A percentile compares a stretch with the other conserved stretches of the same genome.
phyloP scores from a whole-genome alignment of 2,797 vertebrate genomes.

The Margarornis squamiger region DNA sequence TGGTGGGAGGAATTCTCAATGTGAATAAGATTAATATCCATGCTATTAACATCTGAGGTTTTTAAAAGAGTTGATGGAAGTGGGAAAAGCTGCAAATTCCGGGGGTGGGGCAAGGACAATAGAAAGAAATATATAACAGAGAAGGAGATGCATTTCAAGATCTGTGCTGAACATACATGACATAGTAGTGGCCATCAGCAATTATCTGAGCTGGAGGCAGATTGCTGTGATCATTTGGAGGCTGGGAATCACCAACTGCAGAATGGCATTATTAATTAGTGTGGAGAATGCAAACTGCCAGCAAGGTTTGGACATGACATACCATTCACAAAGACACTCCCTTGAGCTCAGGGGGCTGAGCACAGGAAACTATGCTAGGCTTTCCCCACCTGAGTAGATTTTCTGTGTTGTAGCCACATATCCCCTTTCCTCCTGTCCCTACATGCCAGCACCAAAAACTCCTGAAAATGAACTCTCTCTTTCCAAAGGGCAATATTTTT shows the following conservation, averaged over 20 bases:
- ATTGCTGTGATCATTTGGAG: neutral
- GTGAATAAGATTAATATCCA: neutral
- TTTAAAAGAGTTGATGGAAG: neutral
- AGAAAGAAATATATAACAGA: neutral
- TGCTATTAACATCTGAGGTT: neutral
- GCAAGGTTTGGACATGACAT: neutral
- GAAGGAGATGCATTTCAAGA: neutral
- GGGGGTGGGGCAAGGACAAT: neutral
- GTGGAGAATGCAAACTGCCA: neutral
- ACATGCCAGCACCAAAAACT: neutral
- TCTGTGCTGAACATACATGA: neutral
- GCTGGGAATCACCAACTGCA: neutral
- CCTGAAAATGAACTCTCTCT: neutral
- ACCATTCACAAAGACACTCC: neutral
- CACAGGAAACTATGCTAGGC: neutral
- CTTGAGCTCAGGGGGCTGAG: neutral
- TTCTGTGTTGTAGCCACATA: neutral
- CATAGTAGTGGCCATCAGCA: neutral
- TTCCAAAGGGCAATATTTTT: neutral
- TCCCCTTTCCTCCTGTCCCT: neutral
- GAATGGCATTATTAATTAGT: neutral
- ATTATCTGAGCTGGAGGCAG: neutral
- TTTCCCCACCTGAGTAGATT: neutral
- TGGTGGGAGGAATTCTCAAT: neutral
- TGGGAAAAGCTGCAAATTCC: neutral